Evolutionary conservation across 2,113 vertebrate genomes (phyloP).

Genomic region (Elaphurus davidianus): DNA sequence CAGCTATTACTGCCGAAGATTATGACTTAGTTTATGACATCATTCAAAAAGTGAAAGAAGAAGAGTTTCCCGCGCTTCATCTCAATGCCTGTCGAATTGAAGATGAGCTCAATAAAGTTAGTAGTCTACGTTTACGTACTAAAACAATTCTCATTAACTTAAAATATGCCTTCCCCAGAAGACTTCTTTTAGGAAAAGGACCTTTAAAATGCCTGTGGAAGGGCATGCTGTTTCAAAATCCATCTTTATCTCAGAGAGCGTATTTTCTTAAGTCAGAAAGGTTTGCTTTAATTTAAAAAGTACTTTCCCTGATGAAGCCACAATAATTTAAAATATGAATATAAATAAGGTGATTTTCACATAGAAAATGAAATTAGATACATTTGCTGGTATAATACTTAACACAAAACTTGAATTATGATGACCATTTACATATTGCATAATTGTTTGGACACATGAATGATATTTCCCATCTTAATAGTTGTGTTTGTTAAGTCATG

Average conservation of each 20-base stretch:
- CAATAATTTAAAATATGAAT: background rate
- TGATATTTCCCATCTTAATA: background rate
- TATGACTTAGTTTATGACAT: conserved; percentile 90
- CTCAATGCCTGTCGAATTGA: conserved; percentile 91
- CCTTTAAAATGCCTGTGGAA: background rate
- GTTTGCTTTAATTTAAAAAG: background rate
- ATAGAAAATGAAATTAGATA: background rate
- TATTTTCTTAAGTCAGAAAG: background rate
- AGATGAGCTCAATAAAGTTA: conserved; percentile 94
- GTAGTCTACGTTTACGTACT: background rate
- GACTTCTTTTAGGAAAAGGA: background rate
- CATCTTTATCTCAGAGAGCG: background rate
- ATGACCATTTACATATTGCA: background rate
- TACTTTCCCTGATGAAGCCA: background rate
- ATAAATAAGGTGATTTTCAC: background rate
- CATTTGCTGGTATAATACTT: background rate
- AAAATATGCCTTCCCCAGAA: background rate
- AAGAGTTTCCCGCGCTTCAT: conserved; percentile 84
- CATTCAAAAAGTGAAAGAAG: conserved; percentile 87
- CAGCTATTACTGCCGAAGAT: conserved; percentile 86
- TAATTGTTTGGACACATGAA: background rate
- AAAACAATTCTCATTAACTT: background rate
- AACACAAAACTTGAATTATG: background rate
- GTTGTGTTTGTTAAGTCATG: background rate
- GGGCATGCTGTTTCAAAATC: background rate